phyloP scores from a whole-genome alignment of 2,797 vertebrate species.

The Octomys mimax region DNA sequence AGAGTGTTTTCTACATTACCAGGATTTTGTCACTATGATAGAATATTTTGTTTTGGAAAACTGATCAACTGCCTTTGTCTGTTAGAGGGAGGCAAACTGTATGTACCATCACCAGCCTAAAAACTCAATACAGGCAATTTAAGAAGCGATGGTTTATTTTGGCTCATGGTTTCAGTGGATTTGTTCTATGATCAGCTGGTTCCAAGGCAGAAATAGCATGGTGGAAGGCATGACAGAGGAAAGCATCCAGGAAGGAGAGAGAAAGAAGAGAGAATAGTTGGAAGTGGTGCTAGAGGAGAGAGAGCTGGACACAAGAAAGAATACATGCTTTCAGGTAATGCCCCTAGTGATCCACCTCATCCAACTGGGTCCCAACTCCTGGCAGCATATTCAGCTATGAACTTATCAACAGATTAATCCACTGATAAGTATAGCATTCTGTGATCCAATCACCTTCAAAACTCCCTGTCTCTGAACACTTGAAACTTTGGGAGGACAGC shows the following conservation, averaged over 20 bases:
- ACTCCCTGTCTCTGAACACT: background rate
- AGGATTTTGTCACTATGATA: background rate
- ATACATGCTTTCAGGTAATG: background rate
- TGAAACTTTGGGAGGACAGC: background rate
- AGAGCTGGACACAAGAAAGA: background rate
- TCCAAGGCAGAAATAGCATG: background rate
- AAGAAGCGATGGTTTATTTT: background rate
- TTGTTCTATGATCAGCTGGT: background rate
- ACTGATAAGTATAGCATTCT: background rate
- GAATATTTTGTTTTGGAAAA: slow-evolving; percentile 19
- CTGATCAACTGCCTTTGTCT: background rate
- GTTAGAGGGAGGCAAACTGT: background rate
- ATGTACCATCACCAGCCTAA: background rate
- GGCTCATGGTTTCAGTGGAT: background rate
- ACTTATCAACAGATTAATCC: background rate
- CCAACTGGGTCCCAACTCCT: background rate
- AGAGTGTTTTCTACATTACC: background rate
- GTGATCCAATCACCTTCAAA: background rate
- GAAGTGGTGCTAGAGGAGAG: background rate
- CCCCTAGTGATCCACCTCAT: background rate
- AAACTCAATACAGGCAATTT: background rate
- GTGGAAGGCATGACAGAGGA: background rate
- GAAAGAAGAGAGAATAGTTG: background rate
- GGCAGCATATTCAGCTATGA: background rate
- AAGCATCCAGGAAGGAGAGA: background rate